Evolutionary conservation across 2,113 vertebrate species (phyloP).

Genomic region (Spea bombifrons): DNA sequence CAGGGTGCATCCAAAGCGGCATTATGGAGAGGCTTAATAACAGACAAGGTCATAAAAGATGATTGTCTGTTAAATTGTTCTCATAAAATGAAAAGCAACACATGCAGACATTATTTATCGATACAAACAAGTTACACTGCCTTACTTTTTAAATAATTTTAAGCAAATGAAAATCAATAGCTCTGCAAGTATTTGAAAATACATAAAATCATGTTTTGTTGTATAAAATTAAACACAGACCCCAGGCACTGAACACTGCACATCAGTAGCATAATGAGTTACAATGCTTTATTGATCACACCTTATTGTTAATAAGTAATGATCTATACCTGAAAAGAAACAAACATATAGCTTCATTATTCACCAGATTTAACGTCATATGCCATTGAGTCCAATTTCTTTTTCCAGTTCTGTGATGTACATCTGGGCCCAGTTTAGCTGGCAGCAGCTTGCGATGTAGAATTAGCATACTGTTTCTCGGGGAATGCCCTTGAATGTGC

Average conservation of each 20-base stretch:
- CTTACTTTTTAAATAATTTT: too few species aligned
- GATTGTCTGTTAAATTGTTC: too few species aligned
- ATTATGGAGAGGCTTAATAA: too few species aligned
- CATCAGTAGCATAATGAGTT: not conserved
- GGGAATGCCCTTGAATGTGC: conserved; percentile 76
- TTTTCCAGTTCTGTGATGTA: conserved; percentile 39
- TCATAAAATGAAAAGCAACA: too few species aligned
- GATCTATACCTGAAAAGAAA: conserved; percentile 17
- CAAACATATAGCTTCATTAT: conserved; percentile 49
- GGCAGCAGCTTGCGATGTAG: conserved; percentile 56
- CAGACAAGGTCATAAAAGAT: too few species aligned
- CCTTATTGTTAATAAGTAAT: conserved; percentile 3
- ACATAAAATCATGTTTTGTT: too few species aligned
- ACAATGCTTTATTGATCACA: not conserved
- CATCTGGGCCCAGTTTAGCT: conserved; percentile 54
- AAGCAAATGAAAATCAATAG: too few species aligned
- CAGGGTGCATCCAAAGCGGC: too few species aligned
- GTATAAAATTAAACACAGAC: not conserved
- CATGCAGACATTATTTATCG: too few species aligned
- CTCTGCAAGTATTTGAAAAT: too few species aligned
- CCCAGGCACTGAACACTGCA: not conserved
- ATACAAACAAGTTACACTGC: too few species aligned
- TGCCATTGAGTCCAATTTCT: conserved; percentile 46
- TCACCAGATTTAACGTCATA: conserved; percentile 40
- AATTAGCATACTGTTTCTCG: conserved; percentile 72